A percentile compares a stretch with the other conserved stretches of the same genome.
These are phyloP conservation scores for Cotesia congregata DNA, from an alignment of 2,888 invertebrate genomes.

Conservation along the genomic window DNA sequence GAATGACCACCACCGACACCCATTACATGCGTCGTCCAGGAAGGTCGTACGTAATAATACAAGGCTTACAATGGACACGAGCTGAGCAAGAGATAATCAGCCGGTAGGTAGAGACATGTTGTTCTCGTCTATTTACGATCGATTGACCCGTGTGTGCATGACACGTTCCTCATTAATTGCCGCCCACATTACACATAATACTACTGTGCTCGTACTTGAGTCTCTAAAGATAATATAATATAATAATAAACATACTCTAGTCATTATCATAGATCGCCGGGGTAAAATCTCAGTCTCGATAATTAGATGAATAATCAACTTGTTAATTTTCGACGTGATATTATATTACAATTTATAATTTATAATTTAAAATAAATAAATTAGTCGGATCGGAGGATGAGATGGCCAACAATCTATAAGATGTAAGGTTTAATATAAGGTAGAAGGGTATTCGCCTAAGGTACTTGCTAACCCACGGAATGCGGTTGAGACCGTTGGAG, in stretches of 20 bases:
- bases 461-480: slow-evolving; percentile 48
- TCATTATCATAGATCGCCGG: background rate
- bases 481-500: slow-evolving; percentile 42
- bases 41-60: slow-evolving; percentile 24
- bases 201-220: background rate
- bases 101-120: slow-evolving; percentile 38
- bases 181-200: slow-evolving; percentile 3
- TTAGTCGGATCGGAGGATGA: background rate
- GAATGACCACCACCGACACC: slow-evolving; percentile 19
- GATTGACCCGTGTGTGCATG: slow-evolving; percentile 33
- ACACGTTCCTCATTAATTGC: slow-evolving; percentile 38
- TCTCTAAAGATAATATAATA: no score
- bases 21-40: slow-evolving; percentile 19
- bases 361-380: slow-evolving; percentile 5
- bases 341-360: background rate
- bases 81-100: slow-evolving; percentile 6
- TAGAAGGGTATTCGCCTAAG: slow-evolving; percentile 38
- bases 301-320: slow-evolving; percentile 1
- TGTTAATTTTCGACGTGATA: background rate
- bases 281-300: background rate
- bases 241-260: no score
- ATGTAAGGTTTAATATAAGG: no score
- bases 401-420: slow-evolving; percentile 33
- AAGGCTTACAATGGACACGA: slow-evolving; percentile 17
- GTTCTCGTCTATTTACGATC: slow-evolving; percentile 42